Base-by-base conservation (phyloP, 2,113 vertebrate species). In the Podiceps cristatus region DNA sequence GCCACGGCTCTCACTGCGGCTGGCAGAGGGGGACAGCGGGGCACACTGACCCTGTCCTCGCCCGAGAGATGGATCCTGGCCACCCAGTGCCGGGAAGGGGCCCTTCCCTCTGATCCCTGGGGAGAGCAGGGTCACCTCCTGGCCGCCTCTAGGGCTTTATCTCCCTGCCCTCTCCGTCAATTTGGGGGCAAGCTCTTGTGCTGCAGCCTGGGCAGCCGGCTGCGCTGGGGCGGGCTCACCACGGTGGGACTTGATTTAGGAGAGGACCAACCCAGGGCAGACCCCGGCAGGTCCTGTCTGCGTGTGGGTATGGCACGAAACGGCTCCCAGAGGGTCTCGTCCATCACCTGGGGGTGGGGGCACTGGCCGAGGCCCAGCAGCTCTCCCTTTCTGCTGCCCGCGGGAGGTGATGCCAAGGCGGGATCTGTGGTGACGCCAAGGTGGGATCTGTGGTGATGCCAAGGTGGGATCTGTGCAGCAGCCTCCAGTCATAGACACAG, bases 291-390 rank as follows among this genome's bases (percentile, higher is more conserved):
- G 45, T 19, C 3, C 0, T 22, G 9, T 42, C 33, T 66, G 3
- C 3, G 1, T 8, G 23, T 19, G 17, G 35, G 18, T 58, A 23
- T 8, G 55, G 50, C 50, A 47, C 0, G 0, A 37, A 80, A 58
- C 3, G 16, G 28, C 22, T 78, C 40, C 67, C 22, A 20, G 5
- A 40, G 42, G 59, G n/a, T 35, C 49, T 82, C 4, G 7, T 33
- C 40, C 63, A 25, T 75, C 50, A 53, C 27, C 59, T 15, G 47
- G 42, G 37, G 33, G 5, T 6, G 18, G 27, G 47, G 18, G 16
- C 44, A 18, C 45, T 0, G 2, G 17, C 55, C 69, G 28, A 71
- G 66, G 59, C 11, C 76, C 8, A 79, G 69, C 84, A 40, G 14
- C 47, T 71, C 37, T 83, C 35, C 72, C 66, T 79, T 55, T 24